Evolutionary conservation across 2,113 vertebrate genomes (phyloP), one percentile per base, ranked within the genome.

Genomic region (Australoheros scitulus): DNA sequence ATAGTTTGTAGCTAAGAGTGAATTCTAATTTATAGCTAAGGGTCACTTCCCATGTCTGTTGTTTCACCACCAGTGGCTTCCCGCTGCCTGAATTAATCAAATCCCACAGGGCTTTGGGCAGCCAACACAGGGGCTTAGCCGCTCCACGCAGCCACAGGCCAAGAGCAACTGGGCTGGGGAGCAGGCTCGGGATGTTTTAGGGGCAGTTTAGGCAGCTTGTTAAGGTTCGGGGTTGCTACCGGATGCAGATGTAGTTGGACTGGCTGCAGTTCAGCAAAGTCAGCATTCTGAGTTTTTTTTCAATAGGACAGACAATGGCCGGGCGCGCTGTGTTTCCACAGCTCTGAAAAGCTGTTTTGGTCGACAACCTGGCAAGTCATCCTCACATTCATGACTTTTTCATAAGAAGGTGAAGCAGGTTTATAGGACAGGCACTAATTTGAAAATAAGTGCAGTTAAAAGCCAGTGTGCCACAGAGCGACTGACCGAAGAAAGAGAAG

Each of bases 241-340:
- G 89, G 89, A 93, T 81, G 57, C 88, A 82, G 76, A 88, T 76
- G 81, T 26, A 11, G 34, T 91, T 82, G 61, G 80, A 86, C 89
- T 88, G 90, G 89, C 87, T 43, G 59, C 43, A 26, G 81, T 91
- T 88, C 82, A 89, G 92, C 89, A 61, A 38, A 77, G 85, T 94
- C 92, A 94, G 93, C 93, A 88, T 87, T 93, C 84, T 89, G 72
- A 61, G 63, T 65, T 89, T 91, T 92, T 70, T 88, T 90, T 91
- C 90, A 90, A 90, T 88, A 84, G 79, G 50, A n/a, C 76, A 63
- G 76, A 89, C 86, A 94, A 90, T 85, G 83, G 57, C 79, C 58
- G 79, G 65, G 61, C 57, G 76, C 57, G 87, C 77, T 79, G 29
- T 82, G 83, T 76, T 32, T 77, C 80, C 83, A 79, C 64, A 74